Conservation (phyloP, 2,888 invertebrate genomes). For the Tolmerus cingulatus region DNA sequence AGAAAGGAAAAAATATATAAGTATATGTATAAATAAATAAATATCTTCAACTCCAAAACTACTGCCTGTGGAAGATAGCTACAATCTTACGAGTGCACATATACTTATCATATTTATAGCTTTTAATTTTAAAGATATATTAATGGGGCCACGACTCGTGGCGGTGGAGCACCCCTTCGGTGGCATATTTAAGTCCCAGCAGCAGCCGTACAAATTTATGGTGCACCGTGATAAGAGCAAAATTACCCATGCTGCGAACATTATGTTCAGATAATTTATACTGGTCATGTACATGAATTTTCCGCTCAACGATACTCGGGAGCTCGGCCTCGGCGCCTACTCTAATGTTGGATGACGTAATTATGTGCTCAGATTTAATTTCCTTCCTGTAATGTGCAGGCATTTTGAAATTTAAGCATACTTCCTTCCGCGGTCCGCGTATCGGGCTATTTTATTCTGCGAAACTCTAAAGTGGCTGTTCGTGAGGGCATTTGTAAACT, state of each 20-base stretch:
- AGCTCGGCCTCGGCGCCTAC: neutral
- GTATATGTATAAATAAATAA: neutral
- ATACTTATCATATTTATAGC: slow-evolving; percentile 19
- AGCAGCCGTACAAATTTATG: slow-evolving; percentile 2
- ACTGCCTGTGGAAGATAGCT: neutral
- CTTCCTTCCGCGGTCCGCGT: neutral
- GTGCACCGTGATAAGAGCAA: slow-evolving; percentile 19
- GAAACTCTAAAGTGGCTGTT: neutral
- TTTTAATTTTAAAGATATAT: slow-evolving; percentile 25
- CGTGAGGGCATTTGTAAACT: neutral
- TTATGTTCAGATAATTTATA: slow-evolving; percentile 22
- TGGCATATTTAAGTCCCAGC: neutral
- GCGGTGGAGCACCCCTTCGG: neutral
- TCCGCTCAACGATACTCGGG: neutral
- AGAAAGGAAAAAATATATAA: neutral
- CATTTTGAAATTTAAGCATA: neutral
- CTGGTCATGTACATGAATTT: slow-evolving; percentile 9
- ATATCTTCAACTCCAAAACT: neutral
- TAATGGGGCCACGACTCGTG: neutral
- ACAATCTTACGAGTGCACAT: neutral
- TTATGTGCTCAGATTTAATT: neutral
- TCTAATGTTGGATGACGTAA: neutral
- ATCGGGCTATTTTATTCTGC: neutral
- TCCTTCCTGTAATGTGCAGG: neutral
- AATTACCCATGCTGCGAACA: slow-evolving; percentile 1